Percentiles rank a stretch among this genome's conserved stretches.
Conservation (phyloP, 2,113 vertebrate species). For the Phycodurus eques region DNA sequence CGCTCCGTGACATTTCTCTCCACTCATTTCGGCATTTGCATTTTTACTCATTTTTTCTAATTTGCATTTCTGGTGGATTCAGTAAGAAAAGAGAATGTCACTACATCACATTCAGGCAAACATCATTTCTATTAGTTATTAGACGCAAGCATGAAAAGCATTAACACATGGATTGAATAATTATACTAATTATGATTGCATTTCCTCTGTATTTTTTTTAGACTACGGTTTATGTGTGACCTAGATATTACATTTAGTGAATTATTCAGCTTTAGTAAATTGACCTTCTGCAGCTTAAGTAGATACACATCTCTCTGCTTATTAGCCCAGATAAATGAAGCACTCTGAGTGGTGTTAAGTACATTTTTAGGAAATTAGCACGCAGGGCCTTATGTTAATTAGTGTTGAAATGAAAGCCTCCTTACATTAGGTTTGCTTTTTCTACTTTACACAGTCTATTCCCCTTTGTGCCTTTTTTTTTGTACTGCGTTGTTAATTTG, state of each 20-base stretch:
- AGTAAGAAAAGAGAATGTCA: conserved; percentile 13
- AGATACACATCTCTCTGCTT: conserved; percentile 58
- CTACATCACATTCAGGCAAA: neutral
- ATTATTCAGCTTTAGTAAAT: conserved; percentile 65
- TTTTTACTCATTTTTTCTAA: conserved; percentile 4
- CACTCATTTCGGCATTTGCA: neutral
- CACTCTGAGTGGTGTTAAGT: conserved; percentile 53
- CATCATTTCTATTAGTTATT: neutral
- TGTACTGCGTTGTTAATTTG: conserved; percentile 52
- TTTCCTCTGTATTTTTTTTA: conserved; percentile 31
- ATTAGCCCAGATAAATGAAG: conserved; percentile 64
- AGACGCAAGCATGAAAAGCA: neutral
- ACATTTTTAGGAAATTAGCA: conserved; percentile 61
- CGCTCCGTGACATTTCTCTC: neutral
- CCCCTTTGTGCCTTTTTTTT: conserved; percentile 49
- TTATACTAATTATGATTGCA: conserved; percentile 47
- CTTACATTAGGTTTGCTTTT: conserved; percentile 52
- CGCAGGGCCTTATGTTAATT: conserved; percentile 61
- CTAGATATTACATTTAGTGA: conserved; percentile 55
- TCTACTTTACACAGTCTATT: conserved; percentile 53
- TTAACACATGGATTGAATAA: conserved; percentile 16
- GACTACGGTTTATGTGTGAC: conserved; percentile 32
- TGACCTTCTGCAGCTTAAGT: conserved; percentile 62
- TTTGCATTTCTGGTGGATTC: conserved; percentile 29
- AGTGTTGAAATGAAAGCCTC: conserved; percentile 49